Base-by-base conservation (phyloP, 1,140 invertebrate species). In the Ctenoplectra terminalis region DNA sequence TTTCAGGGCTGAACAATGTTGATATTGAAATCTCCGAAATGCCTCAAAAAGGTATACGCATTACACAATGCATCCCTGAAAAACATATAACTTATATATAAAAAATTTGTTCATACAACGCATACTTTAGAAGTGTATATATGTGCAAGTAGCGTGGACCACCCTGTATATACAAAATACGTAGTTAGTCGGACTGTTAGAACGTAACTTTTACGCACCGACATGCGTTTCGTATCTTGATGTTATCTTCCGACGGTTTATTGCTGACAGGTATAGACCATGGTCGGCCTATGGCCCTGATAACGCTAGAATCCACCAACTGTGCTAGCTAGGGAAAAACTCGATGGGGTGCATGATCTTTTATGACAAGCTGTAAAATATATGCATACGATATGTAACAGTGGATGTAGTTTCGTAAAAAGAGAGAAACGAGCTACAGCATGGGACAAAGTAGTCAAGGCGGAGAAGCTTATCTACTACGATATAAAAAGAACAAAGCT, bases 291-390 rank as follows among this genome's bases (percentile, higher is more conserved):
- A 64, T 31, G 60, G 8, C 60, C 31, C 34, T 79, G 81, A 83
- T 83, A 83, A 79, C 81, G 81, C 48, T 58, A 43, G 15, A 52
- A 43, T 26, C 48, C 73, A 48, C 76, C 50, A 60, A 63, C 72
- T 72, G 46, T 69, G 56, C 61, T 31, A 43, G 29, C 50, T 31
- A 43, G 29, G 29, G 50, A 54, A 54, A 23, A 54, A 54, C 23
- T 9, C 23, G 50, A 54, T 23, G 23, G 20, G 50, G 50, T n/a
- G 23, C 50, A 64, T 83, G 43, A 48, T 48, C 2, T 83, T 83
- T 83, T 83, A 83, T 77, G 81, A 80, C 31, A 48, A 56, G 67
- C 61, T 83, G 76, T 80, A 83, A 83, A 83, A 83, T 83, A 83
- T 83, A 80, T 83, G 81, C 69, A 80, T 80, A 58, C 43, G 26